phyloP scores from a whole-genome alignment of 2,113 vertebrate genomes.

The Maylandia zebra region DNA sequence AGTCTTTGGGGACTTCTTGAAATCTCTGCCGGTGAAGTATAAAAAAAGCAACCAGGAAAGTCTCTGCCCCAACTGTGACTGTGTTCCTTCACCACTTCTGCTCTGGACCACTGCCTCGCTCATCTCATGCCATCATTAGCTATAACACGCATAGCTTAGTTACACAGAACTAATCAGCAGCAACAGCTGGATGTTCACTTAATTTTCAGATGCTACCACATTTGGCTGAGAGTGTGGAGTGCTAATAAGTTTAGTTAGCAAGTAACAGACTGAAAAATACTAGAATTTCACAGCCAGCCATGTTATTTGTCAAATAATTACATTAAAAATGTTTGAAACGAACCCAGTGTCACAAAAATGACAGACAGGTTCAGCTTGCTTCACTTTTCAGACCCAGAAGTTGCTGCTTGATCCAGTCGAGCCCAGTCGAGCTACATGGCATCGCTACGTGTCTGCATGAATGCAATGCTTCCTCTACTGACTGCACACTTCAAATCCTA shows the following conservation, averaged over 20 bases:
- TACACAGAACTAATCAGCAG: not conserved
- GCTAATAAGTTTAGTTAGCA: not conserved
- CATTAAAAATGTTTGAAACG: fast-evolving
- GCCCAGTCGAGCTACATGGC: not conserved
- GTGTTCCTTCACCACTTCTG: not conserved
- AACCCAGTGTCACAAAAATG: not conserved
- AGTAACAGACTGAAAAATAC: not conserved
- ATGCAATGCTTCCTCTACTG: not conserved
- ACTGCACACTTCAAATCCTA: not conserved
- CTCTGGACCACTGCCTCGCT: not conserved
- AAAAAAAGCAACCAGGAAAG: not conserved
- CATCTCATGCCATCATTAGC: not conserved
- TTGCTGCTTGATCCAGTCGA: not conserved
- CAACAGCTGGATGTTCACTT: not conserved
- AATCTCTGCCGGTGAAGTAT: slow-evolving; percentile 17
- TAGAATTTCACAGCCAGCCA: not conserved
- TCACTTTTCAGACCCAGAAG: not conserved
- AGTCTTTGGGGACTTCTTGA: slow-evolving; percentile 30
- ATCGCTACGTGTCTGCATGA: not conserved
- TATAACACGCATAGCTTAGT: not conserved
- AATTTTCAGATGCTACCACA: not conserved
- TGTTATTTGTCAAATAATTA: not conserved
- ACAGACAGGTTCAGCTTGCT: not conserved
- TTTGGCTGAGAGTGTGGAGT: not conserved
- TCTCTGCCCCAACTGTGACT: not conserved